Evolutionary conservation across 2,797 vertebrate genomes (phyloP).

Genomic region (Nannoperca australis): DNA sequence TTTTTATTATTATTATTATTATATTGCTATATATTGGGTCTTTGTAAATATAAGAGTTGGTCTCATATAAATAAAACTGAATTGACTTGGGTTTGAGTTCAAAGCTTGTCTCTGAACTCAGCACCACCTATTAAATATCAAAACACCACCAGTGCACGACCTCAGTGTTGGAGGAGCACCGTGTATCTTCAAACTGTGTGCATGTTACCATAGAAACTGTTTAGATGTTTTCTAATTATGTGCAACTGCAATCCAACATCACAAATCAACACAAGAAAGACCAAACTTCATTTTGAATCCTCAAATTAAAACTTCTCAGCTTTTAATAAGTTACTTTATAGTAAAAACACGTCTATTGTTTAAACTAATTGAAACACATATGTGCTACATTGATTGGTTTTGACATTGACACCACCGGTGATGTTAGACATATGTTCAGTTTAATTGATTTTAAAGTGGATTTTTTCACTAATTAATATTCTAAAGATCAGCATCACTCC

Average conservation of each 20-base stretch:
- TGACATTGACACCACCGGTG: background rate
- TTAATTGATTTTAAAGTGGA: background rate
- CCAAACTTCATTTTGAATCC: background rate
- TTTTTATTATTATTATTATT: too few species aligned
- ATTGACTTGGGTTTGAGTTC: slow-evolving; percentile 1
- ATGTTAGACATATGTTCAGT: background rate
- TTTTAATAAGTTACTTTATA: slow-evolving; percentile 28
- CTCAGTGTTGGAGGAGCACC: slow-evolving; percentile 22
- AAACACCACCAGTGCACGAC: slow-evolving; percentile 36
- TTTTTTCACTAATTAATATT: background rate
- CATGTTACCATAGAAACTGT: slow-evolving; percentile 74
- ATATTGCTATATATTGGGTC: too few species aligned
- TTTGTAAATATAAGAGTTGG: too few species aligned
- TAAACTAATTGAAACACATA: slow-evolving; percentile 1
- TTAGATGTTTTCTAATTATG: slow-evolving; percentile 66
- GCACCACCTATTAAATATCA: slow-evolving; percentile 59
- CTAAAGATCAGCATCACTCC: background rate
- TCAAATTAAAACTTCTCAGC: slow-evolving; percentile 31
- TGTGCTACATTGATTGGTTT: background rate
- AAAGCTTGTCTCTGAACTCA: slow-evolving; percentile 23
- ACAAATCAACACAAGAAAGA: slow-evolving; percentile 15
- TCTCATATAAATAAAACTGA: too few species aligned
- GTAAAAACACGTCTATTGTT: background rate
- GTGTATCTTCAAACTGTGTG: slow-evolving; percentile 44
- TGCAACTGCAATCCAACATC: slow-evolving; percentile 22